Evolutionary conservation across 2,797 vertebrate species (phyloP), one percentile per base, ranked within the genome.

Genomic region (Semotilus atromaculatus): DNA sequence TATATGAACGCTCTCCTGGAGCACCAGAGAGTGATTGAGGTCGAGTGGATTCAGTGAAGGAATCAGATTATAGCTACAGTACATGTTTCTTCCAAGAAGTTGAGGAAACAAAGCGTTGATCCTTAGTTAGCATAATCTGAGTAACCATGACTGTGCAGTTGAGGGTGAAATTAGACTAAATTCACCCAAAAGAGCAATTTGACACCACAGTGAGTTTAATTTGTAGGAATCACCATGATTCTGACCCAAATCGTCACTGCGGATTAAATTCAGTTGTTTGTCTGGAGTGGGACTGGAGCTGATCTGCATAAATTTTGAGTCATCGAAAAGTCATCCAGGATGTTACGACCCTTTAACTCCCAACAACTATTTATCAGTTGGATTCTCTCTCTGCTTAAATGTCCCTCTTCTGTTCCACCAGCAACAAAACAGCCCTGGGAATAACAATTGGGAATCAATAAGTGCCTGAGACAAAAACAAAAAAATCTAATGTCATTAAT

Each of bases 121-220:
- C 75, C 72, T 82, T 70, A 38, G 18, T 77, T 48, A 80, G 29
- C 43, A 76, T 55, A 75, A 86, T 86, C 81, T 64, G 77, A 70
- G 80, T 78, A 75, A 58, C 51, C 75, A 81, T 78, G 53, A 23
- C 62, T 16, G 60, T 19, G 53, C 81, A 29, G 68, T 51, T 40
- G 51, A 68, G 67, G 34, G 77, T 68, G 73, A 87, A 89, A 87
- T 80, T 89, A 82, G 68, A 72, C 76, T 40, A 18, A 75, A 34
- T 84, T 71, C 38, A 76, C 31, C 62, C 71, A 51, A 40, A 74
- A 74, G 66, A 70, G 81, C 73, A 71, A 79, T 87, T 81, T 88
- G 80, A 80, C 71, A 83, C 48, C 81, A 82, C 71, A 73, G 84
- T 80, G 86, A 86, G 82, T 83, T 86, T 88, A 84, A 89, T 86